These are phyloP conservation scores for Hemiprocne comata DNA, from an alignment of 2,113 vertebrate species.

Conservation along the genomic window DNA sequence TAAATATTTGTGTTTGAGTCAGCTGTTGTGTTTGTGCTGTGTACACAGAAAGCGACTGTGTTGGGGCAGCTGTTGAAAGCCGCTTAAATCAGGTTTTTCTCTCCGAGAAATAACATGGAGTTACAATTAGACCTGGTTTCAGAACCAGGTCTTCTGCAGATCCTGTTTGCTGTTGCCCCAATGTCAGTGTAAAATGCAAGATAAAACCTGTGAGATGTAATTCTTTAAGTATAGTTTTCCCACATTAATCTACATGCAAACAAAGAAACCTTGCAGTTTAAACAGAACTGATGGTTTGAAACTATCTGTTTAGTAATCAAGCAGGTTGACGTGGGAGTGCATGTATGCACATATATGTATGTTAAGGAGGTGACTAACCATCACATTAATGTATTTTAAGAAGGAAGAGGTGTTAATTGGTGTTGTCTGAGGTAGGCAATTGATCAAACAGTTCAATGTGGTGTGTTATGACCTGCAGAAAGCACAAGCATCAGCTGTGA, in stretches of 20 bases:
- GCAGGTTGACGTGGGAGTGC: not conserved
- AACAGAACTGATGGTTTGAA: not conserved
- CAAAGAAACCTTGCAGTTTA: not conserved
- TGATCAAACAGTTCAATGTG: rapidly evolving
- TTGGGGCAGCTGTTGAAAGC: not conserved
- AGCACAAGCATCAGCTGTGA: too few relatives aligned
- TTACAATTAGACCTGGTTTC: not conserved
- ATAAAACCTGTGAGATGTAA: rapidly evolving
- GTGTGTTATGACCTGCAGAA: not conserved
- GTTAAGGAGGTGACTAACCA: not conserved
- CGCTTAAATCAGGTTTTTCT: rapidly evolving
- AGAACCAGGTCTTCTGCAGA: not conserved
- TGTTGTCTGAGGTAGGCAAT: not conserved
- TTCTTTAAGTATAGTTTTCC: rapidly evolving
- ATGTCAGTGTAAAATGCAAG: not conserved
- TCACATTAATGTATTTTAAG: not conserved
- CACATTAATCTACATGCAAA: rapidly evolving
- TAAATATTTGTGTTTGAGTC: rapidly evolving
- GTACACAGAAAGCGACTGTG: rapidly evolving
- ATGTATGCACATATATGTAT: rapidly evolving
- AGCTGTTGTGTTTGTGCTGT: rapidly evolving
- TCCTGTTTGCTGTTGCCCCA: rapidly evolving
- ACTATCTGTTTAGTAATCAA: not conserved
- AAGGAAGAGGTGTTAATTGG: not conserved
- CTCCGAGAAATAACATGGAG: rapidly evolving